Evolutionary conservation across 2,797 vertebrate species (phyloP).

Genomic region (Cephalopachus bancanus): DNA sequence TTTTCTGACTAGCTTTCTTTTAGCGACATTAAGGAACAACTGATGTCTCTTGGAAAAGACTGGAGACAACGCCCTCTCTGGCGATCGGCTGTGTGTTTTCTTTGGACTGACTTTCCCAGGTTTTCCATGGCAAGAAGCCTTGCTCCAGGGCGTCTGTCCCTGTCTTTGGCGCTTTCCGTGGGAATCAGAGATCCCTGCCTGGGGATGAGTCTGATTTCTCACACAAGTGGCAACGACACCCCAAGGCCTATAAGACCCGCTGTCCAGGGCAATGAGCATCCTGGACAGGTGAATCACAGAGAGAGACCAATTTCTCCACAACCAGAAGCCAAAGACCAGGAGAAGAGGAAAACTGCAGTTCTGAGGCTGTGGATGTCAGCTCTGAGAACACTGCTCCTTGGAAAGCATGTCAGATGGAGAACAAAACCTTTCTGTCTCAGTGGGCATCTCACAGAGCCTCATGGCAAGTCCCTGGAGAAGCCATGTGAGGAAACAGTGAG

Average conservation of each 20-base stretch:
- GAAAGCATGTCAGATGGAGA: background rate
- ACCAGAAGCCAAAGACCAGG: background rate
- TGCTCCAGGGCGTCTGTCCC: conserved; percentile 25
- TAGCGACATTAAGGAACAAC: conserved; percentile 46
- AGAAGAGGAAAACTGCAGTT: background rate
- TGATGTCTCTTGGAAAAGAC: conserved; percentile 43
- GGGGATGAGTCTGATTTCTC: background rate
- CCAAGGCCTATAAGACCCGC: background rate
- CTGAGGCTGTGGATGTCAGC: background rate
- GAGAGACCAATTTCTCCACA: background rate
- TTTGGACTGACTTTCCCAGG: conserved; percentile 17
- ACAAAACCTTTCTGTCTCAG: background rate
- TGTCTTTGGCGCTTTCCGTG: background rate
- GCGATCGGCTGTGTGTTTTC: background rate
- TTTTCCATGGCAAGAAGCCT: conserved; percentile 53
- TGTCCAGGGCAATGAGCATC: background rate
- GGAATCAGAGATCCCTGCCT: background rate
- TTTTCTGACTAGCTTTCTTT: conserved; percentile 56
- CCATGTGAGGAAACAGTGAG: background rate
- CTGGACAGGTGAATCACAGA: background rate
- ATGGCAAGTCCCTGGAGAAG: background rate
- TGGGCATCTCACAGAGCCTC: background rate
- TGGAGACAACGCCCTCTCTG: background rate
- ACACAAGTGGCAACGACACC: background rate
- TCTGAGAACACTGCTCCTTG: background rate